These are phyloP conservation scores for Anguilla megastoma DNA, from an alignment of 2,797 vertebrate species.

Conservation along the genomic window DNA sequence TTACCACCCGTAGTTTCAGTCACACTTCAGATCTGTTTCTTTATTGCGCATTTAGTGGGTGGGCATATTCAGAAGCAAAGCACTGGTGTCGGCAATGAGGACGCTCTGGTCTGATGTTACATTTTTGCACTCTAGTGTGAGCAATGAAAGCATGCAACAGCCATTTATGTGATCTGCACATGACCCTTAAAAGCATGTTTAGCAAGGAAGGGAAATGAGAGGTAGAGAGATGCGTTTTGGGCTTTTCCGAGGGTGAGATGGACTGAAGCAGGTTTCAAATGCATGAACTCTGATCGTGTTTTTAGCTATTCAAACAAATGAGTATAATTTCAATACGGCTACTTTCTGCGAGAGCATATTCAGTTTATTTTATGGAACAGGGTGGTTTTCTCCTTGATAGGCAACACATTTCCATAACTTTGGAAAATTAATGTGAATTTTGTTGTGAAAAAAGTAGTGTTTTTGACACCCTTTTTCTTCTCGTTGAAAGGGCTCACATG, in stretches of 20 bases:
- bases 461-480: background rate
- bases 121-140: background rate
- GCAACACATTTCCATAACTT: background rate
- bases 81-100: background rate
- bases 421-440: background rate
- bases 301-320: background rate
- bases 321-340: background rate
- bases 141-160: background rate
- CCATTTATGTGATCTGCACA: background rate
- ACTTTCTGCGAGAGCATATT: background rate
- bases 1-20: background rate
- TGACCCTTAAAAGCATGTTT: background rate
- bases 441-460: background rate
- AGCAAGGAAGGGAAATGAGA: background rate
- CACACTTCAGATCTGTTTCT: background rate
- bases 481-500: constrained; percentile 74
- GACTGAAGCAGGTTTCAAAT: background rate
- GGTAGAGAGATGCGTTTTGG: background rate
- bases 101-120: background rate
- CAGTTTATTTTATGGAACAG: background rate
- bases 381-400: background rate
- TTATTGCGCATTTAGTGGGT: background rate
- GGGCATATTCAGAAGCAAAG: background rate
- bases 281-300: background rate
- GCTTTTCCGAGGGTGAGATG: background rate